phyloP scores from a whole-genome alignment of 23 tunicate species.

The Oikopleura dioica region DNA sequence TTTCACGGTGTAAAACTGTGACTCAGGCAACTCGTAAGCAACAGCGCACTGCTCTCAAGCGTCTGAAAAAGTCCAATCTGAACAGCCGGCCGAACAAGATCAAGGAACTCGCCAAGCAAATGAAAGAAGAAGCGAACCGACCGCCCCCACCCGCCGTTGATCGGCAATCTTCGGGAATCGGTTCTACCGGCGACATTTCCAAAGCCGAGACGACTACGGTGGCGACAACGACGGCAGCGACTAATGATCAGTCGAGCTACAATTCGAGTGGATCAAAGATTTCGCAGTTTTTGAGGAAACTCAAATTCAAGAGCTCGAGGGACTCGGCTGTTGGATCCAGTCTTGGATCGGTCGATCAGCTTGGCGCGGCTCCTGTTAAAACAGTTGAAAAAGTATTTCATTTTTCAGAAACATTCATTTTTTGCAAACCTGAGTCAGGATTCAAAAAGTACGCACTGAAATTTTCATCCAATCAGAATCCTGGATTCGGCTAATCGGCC shows the following conservation, averaged over 20 bases:
- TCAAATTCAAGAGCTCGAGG: not conserved
- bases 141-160: too few species aligned
- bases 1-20: too few species aligned
- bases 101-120: not conserved
- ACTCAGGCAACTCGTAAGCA: not conserved
- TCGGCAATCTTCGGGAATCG: not conserved
- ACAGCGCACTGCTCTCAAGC: not conserved
- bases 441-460: too few species aligned
- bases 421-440: too few species aligned
- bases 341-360: conserved; percentile 1
- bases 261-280: not conserved
- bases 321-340: conserved; percentile 13
- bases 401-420: too few species aligned
- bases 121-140: not conserved
- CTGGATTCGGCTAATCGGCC: too few species aligned
- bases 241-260: too few species aligned
- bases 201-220: conserved; percentile 13
- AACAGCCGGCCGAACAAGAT: not conserved
- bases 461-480: too few species aligned
- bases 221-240: not conserved
- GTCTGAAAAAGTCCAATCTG: not conserved
- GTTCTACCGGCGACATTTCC: conserved; percentile 3
- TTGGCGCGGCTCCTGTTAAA: not conserved
- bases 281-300: not conserved
- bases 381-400: too few species aligned